Evolutionary conservation across 2,797 vertebrate species (phyloP), one percentile per base, ranked within the genome.

Genomic region (Melanogrammus aeglefinus): DNA sequence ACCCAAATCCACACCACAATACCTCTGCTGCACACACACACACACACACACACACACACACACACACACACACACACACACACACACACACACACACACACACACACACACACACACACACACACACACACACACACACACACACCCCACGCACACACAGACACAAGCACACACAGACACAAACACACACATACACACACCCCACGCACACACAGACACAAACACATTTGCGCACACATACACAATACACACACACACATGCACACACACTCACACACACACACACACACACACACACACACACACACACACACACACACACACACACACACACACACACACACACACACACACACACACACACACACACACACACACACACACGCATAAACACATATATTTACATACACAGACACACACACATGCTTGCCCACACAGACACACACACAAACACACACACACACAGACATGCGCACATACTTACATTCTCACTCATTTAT

Each of bases 151-250:
- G 1, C 72, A 14, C 47, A 29, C 36, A 21, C 73, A 63, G 71
- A 39, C 77, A 73, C 73, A 47, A n/a, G n/a, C 6, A n/a, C 57
- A 66, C 57, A 3, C 16, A 51, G 2, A 4, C 16, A 21, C 47
- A 21, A 0, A 3, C 16, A 51, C 47, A 4, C 16, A 21, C 47
- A 21, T 6, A 6, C 47, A 51, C 47, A 51, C 16, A 5, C n/a
- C n/a, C n/a, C n/a, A n/a, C n/a, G n/a, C 72, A 21, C 66, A 29
- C 27, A 13, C 75, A 57, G 73, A 36, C 77, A 73, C 73, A 38
- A 0, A 18, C 51, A n/a, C 51, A 24, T 21, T 3, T 16, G 13
- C 47, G 2, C 47, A 51, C 47, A 51, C 47, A 18, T 2, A 16
- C 2, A 21, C 2, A 47, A 18, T 16, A 47, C 44, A 13, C 44